Conservation (phyloP, 1,140 invertebrate genomes). For the Ceratosolen solmsi region DNA sequence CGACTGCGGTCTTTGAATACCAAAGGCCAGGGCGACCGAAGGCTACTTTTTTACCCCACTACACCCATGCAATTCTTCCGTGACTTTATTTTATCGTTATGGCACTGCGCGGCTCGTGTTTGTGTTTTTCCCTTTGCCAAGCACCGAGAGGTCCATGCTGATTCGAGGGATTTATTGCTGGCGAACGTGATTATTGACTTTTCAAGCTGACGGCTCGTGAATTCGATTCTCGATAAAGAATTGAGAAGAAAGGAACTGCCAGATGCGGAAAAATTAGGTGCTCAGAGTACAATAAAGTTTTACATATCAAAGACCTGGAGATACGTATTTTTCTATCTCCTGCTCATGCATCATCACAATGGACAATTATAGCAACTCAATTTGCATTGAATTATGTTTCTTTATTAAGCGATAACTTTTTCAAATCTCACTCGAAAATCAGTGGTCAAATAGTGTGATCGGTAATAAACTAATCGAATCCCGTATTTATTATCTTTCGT, state of each 20-base stretch:
- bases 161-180: neutral
- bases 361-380: too few relatives aligned
- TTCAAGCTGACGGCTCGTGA: neutral
- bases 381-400: too few relatives aligned
- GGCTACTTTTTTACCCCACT: conserved; percentile 23
- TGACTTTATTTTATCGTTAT: conserved; percentile 10
- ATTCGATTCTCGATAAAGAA: neutral
- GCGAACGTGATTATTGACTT: neutral
- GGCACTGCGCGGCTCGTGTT: too few relatives aligned
- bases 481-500: too few relatives aligned
- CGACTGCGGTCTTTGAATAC: neutral
- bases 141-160: neutral
- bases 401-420: too few relatives aligned
- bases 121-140: neutral
- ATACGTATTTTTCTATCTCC: neutral
- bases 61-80: too few relatives aligned
- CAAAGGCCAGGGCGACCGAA: neutral
- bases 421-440: too few relatives aligned
- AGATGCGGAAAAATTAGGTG: neutral
- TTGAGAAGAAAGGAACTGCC: neutral
- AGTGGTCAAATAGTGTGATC: too few relatives aligned
- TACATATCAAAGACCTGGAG: neutral
- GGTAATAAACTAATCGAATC: too few relatives aligned
- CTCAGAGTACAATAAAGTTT: neutral
- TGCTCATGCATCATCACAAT: neutral